These are phyloP conservation scores for Drosophila ustulata DNA, from an alignment of 2,888 invertebrate species.

Conservation along the genomic window DNA sequence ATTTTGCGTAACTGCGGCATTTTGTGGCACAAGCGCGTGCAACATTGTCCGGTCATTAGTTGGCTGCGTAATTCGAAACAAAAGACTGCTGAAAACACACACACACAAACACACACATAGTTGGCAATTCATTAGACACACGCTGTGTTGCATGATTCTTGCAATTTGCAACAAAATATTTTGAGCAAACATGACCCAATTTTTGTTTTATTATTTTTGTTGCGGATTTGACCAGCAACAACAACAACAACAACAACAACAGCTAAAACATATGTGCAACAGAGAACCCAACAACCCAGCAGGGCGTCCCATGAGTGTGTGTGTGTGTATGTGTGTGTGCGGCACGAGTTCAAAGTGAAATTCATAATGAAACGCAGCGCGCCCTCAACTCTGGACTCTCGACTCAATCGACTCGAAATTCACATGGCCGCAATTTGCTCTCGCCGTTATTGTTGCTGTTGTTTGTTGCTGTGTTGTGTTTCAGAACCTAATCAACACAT, in stretches of 20 bases:
- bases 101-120: constrained; percentile 3
- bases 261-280: constrained; percentile 40
- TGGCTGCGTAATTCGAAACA: constrained; percentile 51
- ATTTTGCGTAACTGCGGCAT: constrained; percentile 64
- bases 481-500: constrained; percentile 83
- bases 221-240: constrained; percentile 15
- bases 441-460: constrained; percentile 9
- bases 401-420: constrained; percentile 55
- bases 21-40: constrained; percentile 35
- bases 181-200: constrained; percentile 75
- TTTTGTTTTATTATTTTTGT: constrained; percentile 45
- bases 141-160: constrained; percentile 75
- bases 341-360: constrained; percentile 80
- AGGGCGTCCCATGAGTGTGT: constrained; percentile 41
- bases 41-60: constrained; percentile 35
- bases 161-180: constrained; percentile 70
- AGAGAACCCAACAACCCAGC: constrained; percentile 50
- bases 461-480: constrained; percentile 39
- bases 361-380: constrained; percentile 60
- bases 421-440: constrained; percentile 78
- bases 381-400: constrained; percentile 36
- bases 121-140: constrained; percentile 75
- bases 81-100: constrained; percentile 37
- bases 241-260: constrained; percentile 1
- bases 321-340: constrained; percentile 36